phyloP scores from a whole-genome alignment of 2,113 vertebrate species.

The Microcebus griseorufus region DNA sequence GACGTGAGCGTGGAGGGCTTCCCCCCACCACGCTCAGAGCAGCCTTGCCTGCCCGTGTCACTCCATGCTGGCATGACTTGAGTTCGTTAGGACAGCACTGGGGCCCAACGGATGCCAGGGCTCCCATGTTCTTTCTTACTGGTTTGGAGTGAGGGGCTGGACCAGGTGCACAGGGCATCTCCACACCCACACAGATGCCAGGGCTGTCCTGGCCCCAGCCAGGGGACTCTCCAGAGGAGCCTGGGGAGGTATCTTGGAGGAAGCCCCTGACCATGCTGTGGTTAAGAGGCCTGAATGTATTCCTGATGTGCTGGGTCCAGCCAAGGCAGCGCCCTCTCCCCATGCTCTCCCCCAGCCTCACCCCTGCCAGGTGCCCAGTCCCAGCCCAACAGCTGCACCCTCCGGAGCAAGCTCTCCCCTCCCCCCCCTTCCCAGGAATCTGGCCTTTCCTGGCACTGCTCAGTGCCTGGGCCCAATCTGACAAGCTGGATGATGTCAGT shows the following conservation, averaged over 20 bases:
- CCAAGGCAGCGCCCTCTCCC: neutral
- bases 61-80: neutral
- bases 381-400: neutral
- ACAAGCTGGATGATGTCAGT: neutral
- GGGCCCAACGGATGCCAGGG: neutral
- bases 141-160: neutral
- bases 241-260: neutral
- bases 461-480: neutral
- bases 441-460: neutral
- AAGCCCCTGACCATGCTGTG: neutral
- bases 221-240: neutral
- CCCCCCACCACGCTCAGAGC: neutral
- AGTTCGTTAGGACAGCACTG: neutral
- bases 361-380: fast-evolving
- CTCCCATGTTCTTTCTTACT: neutral
- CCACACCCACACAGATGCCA: neutral
- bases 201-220: neutral
- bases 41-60: no score
- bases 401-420: neutral
- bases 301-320: neutral
- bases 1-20: fast-evolving
- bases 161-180: neutral
- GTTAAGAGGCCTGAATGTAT: neutral
- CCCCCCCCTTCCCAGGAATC: neutral
- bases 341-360: neutral